phyloP scores from a whole-genome alignment of 2,797 vertebrate genomes.

The Hemitrygon akajei region DNA sequence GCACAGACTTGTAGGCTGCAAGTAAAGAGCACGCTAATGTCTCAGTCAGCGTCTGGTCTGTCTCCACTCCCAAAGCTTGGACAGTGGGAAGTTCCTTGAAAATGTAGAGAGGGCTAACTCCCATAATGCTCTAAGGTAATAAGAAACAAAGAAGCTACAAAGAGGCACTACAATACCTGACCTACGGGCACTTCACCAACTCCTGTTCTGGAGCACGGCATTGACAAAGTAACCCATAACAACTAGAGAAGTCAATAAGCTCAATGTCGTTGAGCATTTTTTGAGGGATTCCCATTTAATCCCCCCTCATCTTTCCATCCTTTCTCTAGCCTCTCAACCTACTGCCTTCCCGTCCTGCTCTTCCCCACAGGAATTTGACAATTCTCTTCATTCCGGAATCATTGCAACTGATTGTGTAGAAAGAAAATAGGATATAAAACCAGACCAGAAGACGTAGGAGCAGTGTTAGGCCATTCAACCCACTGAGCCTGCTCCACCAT shows the following conservation, averaged over 20 bases:
- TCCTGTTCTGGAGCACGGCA: neutral
- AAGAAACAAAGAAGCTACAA: neutral
- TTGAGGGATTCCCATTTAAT: neutral
- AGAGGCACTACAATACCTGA: neutral
- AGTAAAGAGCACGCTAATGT: neutral
- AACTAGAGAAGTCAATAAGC: neutral
- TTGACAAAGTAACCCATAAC: neutral
- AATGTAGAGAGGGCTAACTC: neutral
- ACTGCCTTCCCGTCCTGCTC: neutral
- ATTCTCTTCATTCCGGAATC: neutral
- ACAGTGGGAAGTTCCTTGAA: neutral
- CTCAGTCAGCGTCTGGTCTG: neutral
- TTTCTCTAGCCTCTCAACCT: neutral
- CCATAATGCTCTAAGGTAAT: neutral
- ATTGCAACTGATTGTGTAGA: neutral
- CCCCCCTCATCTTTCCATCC: neutral
- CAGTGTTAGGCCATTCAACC: too few relatives aligned
- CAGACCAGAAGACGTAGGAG: too few relatives aligned
- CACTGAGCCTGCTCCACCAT: too few relatives aligned
- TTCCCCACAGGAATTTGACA: neutral
- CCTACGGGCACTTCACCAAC: neutral
- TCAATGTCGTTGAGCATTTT: neutral
- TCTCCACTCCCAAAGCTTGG: neutral
- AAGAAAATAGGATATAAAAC: too few relatives aligned
- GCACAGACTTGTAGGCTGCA: slow-evolving; percentile 4